Percentiles rank a stretch among this genome's conserved stretches.
phyloP scores from a whole-genome alignment of 2,113 vertebrate genomes.

The Mixornis gularis region DNA sequence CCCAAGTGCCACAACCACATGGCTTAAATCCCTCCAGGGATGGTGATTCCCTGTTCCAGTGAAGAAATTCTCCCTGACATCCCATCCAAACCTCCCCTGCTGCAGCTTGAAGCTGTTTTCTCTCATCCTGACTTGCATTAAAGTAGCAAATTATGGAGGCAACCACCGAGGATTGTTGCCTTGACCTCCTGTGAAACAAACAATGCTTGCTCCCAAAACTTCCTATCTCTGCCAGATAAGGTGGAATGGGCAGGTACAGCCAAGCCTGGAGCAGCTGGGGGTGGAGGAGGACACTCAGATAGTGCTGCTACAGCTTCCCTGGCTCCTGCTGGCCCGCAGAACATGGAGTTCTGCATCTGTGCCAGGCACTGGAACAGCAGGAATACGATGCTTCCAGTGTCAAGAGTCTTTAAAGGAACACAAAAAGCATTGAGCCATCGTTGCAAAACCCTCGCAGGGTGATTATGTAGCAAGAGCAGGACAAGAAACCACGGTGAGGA shows the following conservation, averaged over 20 bases:
- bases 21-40: background rate
- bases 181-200: background rate
- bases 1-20: background rate
- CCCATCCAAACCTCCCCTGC: background rate
- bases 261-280: constrained; percentile 4
- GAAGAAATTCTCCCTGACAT: background rate
- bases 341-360: constrained; percentile 42
- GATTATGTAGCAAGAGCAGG: background rate
- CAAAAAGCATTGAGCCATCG: background rate
- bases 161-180: background rate
- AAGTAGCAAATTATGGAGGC: background rate
- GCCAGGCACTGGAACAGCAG: constrained; percentile 50
- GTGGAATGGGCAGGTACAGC: background rate
- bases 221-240: background rate
- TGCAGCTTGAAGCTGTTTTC: background rate
- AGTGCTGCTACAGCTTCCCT: background rate
- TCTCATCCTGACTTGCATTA: background rate
- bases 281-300: constrained; percentile 17
- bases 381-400: background rate
- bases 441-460: background rate
- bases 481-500: background rate
- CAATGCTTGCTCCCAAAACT: background rate
- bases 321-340: constrained; percentile 10
- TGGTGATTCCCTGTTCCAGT: background rate
- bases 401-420: background rate